Conservation (phyloP, 1,140 invertebrate species). For the Nebria ingens region DNA sequence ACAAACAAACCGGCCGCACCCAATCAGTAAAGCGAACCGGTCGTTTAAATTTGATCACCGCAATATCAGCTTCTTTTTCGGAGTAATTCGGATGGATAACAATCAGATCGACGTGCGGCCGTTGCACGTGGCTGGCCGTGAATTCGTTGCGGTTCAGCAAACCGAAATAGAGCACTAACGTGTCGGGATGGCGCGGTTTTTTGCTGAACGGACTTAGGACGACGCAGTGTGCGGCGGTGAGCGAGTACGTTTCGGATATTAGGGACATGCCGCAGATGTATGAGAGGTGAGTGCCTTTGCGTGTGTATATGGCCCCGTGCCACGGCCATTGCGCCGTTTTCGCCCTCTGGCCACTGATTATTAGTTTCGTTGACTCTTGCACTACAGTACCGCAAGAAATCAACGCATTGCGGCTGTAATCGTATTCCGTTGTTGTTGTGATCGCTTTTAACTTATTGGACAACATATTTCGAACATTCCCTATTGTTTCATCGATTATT, state of each 20-base stretch:
- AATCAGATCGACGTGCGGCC: conserved; percentile 30
- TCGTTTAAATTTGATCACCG: conserved; percentile 39
- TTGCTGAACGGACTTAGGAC: not conserved
- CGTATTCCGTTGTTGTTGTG: not conserved
- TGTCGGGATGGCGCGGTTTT: not conserved
- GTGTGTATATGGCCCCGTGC: not conserved
- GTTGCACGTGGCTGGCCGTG: not conserved
- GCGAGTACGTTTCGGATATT: not conserved
- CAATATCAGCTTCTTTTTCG: conserved; percentile 44
- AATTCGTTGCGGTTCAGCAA: not conserved
- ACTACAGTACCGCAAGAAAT: not conserved
- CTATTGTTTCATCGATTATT: too few relatives aligned
- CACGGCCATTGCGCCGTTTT: not conserved
- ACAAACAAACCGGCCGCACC: conserved; percentile 50
- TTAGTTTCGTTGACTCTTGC: not conserved
- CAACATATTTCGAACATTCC: too few relatives aligned
- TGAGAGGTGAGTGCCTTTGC: not conserved
- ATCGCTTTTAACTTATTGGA: too few relatives aligned
- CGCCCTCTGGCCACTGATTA: not conserved
- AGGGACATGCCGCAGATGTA: not conserved
- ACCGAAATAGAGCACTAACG: not conserved
- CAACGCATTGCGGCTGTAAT: not conserved
- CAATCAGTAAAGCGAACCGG: conserved; percentile 37
- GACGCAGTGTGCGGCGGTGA: not conserved
- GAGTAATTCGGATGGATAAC: conserved; percentile 42